Evolutionary conservation across 2,797 vertebrate genomes (phyloP).

Genomic region (Gambelia wislizenii): DNA sequence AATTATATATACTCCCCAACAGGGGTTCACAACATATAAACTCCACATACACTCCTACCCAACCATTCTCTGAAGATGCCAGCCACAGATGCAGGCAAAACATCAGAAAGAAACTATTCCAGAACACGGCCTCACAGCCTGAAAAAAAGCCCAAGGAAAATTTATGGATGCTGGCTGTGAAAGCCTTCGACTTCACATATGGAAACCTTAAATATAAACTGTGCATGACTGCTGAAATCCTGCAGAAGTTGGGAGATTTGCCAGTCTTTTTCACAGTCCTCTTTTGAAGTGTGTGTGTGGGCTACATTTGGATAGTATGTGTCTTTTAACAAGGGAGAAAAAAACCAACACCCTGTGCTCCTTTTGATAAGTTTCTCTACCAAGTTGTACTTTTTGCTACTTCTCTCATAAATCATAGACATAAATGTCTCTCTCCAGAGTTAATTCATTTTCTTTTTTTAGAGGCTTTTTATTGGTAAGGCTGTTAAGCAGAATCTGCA

Average conservation of each 20-base stretch:
- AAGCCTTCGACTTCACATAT: too few species aligned
- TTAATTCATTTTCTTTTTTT: slow-evolving; percentile 34
- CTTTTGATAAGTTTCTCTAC: neutral
- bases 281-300: neutral
- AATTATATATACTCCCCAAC: too few species aligned
- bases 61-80: too few species aligned
- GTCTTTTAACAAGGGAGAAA: slow-evolving; percentile 3
- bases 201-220: neutral
- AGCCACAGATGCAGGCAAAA: too few species aligned
- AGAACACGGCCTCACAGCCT: too few species aligned
- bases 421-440: slow-evolving; percentile 4
- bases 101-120: too few species aligned
- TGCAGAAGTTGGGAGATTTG: slow-evolving; percentile 4
- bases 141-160: too few species aligned
- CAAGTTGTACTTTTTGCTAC: slow-evolving; percentile 16
- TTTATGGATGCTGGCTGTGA: too few species aligned
- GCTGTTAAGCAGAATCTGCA: slow-evolving; percentile 18
- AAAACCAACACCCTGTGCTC: neutral
- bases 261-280: neutral
- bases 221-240: slow-evolving; percentile 3
- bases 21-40: too few species aligned
- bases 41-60: too few species aligned
- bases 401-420: slow-evolving; percentile 17
- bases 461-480: neutral
- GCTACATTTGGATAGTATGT: neutral